A percentile compares a stretch with the other conserved stretches of the same genome.
phyloP scores from a whole-genome alignment of 2,888 invertebrate genomes.

The Pterostichus niger region DNA sequence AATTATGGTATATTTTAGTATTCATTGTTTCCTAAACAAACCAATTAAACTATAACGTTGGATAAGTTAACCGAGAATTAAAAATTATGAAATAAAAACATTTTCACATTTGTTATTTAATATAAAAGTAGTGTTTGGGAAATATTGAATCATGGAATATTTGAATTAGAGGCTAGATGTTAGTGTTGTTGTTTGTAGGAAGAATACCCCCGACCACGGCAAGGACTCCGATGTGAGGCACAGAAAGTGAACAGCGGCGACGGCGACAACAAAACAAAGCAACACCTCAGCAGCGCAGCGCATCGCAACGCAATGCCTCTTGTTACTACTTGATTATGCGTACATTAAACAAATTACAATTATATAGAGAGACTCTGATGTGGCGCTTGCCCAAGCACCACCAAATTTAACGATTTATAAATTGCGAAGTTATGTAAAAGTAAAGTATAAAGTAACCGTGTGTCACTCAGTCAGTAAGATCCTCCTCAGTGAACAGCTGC shows the following conservation, averaged over 20 bases:
- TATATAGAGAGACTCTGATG: slow-evolving; percentile 61
- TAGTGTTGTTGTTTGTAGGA: slow-evolving; percentile 73
- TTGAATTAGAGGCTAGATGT: slow-evolving; percentile 45
- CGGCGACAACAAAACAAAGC: slow-evolving; percentile 58
- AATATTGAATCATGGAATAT: slow-evolving; percentile 21
- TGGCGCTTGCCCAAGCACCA: slow-evolving; percentile 19
- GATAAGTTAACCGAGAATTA: no score
- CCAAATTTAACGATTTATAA: slow-evolving; percentile 48
- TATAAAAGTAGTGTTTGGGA: slow-evolving; percentile 10
- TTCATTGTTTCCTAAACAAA: slow-evolving; percentile 31
- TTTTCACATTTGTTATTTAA: neutral
- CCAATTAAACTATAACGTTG: no score
- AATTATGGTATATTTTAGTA: slow-evolving; percentile 2
- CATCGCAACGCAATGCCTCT: slow-evolving; percentile 59
- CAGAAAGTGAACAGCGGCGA: slow-evolving; percentile 75
- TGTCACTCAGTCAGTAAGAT: slow-evolving; percentile 49
- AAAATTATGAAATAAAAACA: no score
- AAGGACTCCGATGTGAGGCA: slow-evolving; percentile 78
- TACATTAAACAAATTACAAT: slow-evolving; percentile 60
- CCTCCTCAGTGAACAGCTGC: slow-evolving; percentile 57
- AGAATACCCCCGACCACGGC: slow-evolving; percentile 78
- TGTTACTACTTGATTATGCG: slow-evolving; percentile 57
- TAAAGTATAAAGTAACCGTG: slow-evolving; percentile 47
- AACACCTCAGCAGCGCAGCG: slow-evolving; percentile 61
- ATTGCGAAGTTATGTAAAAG: slow-evolving; percentile 51